Base-by-base conservation (phyloP, 2,888 invertebrate genomes). In the Eilema griseolum region DNA sequence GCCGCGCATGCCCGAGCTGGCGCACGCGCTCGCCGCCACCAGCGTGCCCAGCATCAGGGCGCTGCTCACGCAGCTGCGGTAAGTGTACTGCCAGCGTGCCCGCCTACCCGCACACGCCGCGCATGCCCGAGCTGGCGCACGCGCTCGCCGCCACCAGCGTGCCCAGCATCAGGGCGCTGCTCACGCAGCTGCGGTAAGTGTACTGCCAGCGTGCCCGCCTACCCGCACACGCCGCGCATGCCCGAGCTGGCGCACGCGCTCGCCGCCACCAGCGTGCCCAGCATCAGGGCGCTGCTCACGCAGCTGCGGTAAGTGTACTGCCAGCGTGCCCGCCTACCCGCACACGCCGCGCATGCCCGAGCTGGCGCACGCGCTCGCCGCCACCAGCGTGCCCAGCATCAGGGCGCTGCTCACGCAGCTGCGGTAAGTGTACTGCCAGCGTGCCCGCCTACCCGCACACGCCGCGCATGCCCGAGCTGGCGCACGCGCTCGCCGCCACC, bases 231-330 rank as follows among this genome's bases (percentile, higher is more conserved):
- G 71, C 97, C 97, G 41, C 95, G 97, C 77, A 97, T 98, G 83
- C 96, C 97, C 3, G 99, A 99, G 73, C 96, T 99, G 72, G 98
- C 98, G 81, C 95, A 96, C 62, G 97, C 97, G 60, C 96, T 99
- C 63, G 89, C 91, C 41, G 86, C 85, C 65, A 87, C 90, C 41
- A 88, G 92, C 80, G 75, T 88, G 60, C 78, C 85, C 61, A 88
- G 80, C 12, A 90, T 95, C 71, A 89, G 90, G 66, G 75, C 86
- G 26, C 85, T 94, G 68, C 91, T 95, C 63, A 95, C 95, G 7
- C 93, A 95, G 23, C 95, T 87, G 93, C 97, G 85, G 97, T 97
- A 64, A 20, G 37, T 37, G 37, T 14, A 37, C 37, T 37, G 14
- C 1, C 37, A 37, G 37, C 31, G 31, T 33, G 31, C 31, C 31